Evolutionary conservation across 2,113 vertebrate genomes (phyloP).

Genomic region (Sceloporus tristichus): DNA sequence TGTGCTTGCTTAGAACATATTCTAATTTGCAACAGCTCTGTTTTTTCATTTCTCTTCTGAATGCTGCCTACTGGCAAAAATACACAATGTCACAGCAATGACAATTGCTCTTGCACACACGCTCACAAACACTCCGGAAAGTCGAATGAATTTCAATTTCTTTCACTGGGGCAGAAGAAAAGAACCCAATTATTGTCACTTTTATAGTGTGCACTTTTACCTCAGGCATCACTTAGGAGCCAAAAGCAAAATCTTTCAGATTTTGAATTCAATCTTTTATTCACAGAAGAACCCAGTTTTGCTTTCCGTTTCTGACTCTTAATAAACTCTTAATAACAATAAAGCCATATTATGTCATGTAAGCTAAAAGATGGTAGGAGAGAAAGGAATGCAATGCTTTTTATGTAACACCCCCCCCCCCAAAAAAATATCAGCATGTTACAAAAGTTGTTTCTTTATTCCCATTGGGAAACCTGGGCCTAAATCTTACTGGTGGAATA

Average conservation of each 20-base stretch:
- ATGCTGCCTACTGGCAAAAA: slow-evolving; percentile 56
- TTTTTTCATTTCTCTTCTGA: slow-evolving; percentile 54
- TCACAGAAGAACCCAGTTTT: slow-evolving; percentile 44
- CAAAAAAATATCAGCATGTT: not conserved
- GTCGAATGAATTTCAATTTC: slow-evolving; percentile 79
- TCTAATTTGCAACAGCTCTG: slow-evolving; percentile 49
- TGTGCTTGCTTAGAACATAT: slow-evolving; percentile 43
- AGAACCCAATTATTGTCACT: slow-evolving; percentile 76
- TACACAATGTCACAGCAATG: slow-evolving; percentile 76
- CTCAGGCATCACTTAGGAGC: slow-evolving; percentile 69
- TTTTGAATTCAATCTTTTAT: slow-evolving; percentile 61
- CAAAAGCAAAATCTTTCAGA: slow-evolving; percentile 72
- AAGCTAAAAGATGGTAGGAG: not conserved
- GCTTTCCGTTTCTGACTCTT: slow-evolving; percentile 18
- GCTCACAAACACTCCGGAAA: slow-evolving; percentile 17
- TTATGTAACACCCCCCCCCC: too few relatives aligned
- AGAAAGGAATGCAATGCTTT: not conserved
- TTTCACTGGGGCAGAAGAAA: slow-evolving; percentile 68
- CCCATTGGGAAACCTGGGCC: not conserved
- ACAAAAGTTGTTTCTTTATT: not conserved
- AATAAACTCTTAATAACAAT: slow-evolving; percentile 18
- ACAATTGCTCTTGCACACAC: slow-evolving; percentile 72
- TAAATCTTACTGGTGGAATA: too few relatives aligned
- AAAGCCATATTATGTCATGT: slow-evolving; percentile 35
- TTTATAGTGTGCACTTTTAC: slow-evolving; percentile 74